A percentile compares a stretch with the other conserved stretches of the same genome.
These are phyloP conservation scores for Philopotamus ludificatus DNA, from an alignment of 1,140 invertebrate species.

Conservation along the genomic window DNA sequence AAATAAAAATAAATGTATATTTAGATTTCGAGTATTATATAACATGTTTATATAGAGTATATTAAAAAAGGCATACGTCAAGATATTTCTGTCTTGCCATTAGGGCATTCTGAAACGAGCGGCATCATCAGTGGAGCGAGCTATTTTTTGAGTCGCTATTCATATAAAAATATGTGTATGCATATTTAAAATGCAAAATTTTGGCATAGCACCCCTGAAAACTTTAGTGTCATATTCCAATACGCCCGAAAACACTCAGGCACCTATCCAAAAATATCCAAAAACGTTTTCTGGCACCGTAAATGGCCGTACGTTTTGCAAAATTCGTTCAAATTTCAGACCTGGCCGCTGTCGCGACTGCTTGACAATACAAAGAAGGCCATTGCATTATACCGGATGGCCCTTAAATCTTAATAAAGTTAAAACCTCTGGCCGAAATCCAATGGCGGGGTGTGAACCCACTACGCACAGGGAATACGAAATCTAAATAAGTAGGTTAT, in stretches of 20 bases:
- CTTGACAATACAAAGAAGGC: not conserved
- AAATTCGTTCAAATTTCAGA: too few species aligned
- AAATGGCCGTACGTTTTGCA: too few species aligned
- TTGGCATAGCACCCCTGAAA: too few species aligned
- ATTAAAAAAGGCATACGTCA: constrained; percentile 25
- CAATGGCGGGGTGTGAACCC: constrained; percentile 5
- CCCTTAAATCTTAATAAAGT: constrained; percentile 32
- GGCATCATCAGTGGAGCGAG: constrained; percentile 22
- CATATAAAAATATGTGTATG: too few species aligned
- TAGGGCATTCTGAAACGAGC: constrained; percentile 39
- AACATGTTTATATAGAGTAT: not conserved
- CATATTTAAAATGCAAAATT: too few species aligned
- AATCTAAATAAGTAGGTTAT: constrained; percentile 26
- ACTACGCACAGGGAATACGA: constrained; percentile 19
- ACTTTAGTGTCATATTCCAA: too few species aligned
- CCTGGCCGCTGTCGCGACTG: too few species aligned
- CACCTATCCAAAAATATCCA: too few species aligned
- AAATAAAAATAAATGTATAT: not conserved
- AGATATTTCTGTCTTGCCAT: constrained; percentile 35
- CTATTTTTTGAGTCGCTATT: constrained; percentile 25
- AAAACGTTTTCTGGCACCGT: too few species aligned
- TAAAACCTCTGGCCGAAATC: constrained; percentile 33
- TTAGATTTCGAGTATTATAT: not conserved
- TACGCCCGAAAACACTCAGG: too few species aligned
- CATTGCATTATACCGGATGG: constrained; percentile 23